Evolutionary conservation across 2,113 vertebrate genomes (phyloP).

Genomic region (Natator depressus): DNA sequence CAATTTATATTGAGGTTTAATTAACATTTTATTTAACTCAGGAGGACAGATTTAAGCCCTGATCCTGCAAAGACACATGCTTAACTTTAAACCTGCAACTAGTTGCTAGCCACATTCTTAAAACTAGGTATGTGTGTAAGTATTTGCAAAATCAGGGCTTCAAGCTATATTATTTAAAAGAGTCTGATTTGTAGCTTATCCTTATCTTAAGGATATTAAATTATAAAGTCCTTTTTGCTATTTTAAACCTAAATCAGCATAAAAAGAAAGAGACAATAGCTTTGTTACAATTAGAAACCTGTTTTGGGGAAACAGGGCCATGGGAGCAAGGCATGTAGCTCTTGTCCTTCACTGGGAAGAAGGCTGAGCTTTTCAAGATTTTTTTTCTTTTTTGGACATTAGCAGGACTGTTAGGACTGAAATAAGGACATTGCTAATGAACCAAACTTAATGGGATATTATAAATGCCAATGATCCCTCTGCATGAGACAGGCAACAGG

Average conservation of each 20-base stretch:
- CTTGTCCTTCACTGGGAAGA: neutral
- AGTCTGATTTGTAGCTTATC: neutral
- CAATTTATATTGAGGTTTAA: neutral
- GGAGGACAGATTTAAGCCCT: neutral
- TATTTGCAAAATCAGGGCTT: neutral
- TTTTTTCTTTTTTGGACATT: constrained; percentile 40
- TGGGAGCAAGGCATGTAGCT: neutral
- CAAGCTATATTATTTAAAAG: neutral
- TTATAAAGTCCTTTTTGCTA: neutral
- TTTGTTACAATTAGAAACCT: neutral
- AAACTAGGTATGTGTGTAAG: rapidly evolving
- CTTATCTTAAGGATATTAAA: neutral
- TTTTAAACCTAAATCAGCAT: neutral
- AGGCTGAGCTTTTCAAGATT: neutral
- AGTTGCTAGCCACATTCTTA: neutral
- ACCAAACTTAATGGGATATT: constrained; percentile 31
- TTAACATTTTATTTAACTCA: neutral
- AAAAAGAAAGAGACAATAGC: neutral
- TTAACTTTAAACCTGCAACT: neutral
- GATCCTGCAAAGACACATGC: neutral
- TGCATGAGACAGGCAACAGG: neutral
- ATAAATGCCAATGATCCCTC: constrained; percentile 14
- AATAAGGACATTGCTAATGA: neutral
- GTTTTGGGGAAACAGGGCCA: neutral
- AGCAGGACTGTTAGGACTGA: neutral